These are phyloP conservation scores for Parthenolecanium corni DNA, from an alignment of 2,888 invertebrate species.

Conservation along the genomic window DNA sequence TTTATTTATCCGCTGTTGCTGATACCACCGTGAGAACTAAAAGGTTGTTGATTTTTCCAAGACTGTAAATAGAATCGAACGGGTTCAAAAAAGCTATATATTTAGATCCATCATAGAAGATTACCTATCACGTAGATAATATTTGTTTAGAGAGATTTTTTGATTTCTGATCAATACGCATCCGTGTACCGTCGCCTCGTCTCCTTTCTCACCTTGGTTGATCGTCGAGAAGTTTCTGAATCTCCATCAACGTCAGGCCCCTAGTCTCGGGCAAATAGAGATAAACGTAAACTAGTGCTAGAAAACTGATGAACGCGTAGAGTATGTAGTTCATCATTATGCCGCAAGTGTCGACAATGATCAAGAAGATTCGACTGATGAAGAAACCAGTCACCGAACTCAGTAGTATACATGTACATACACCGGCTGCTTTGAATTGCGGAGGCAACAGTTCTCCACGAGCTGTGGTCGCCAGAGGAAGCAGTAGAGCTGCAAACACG, in stretches of 20 bases:
- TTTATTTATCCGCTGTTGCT: too few relatives aligned
- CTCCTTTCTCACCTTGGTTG: too few relatives aligned
- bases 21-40: too few relatives aligned
- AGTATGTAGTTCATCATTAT: background rate
- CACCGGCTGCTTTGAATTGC: constrained; percentile 4
- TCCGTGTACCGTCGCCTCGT: too few relatives aligned
- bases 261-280: constrained; percentile 6
- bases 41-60: too few relatives aligned
- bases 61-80: too few relatives aligned
- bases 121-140: too few relatives aligned
- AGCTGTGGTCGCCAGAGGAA: background rate
- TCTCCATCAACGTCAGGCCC: constrained; percentile 10
- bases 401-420: background rate
- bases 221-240: background rate
- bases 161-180: too few relatives aligned
- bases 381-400: background rate
- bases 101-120: too few relatives aligned
- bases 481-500: background rate
- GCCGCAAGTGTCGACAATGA: background rate
- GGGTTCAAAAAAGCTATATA: too few relatives aligned
- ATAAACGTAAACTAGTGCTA: background rate
- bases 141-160: too few relatives aligned
- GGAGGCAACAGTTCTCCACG: constrained; percentile 11
- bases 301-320: constrained; percentile 1
- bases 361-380: background rate